Conservation (phyloP, 2,888 invertebrate genomes). For the Eupithecia subfuscata region DNA sequence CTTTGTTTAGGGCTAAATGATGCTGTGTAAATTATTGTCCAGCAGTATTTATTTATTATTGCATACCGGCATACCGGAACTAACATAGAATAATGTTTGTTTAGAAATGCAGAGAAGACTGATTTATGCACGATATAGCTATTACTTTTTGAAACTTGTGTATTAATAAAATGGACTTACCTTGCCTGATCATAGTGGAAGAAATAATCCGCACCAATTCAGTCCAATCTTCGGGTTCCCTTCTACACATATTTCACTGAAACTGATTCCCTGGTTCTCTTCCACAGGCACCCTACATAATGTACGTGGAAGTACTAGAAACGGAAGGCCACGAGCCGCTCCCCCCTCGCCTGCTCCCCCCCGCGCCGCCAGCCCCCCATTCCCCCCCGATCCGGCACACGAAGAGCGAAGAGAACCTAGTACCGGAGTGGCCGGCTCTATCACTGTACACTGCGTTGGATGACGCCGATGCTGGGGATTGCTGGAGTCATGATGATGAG, state of each 20-base stretch:
- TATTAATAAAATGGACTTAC: neutral
- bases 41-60: too few species aligned
- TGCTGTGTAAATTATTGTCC: too few species aligned
- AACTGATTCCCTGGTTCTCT: neutral
- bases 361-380: conserved; percentile 89
- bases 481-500: conserved; percentile 98
- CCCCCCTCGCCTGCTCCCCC: conserved; percentile 93
- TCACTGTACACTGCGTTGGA: conserved; percentile 73
- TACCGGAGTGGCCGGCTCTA: conserved; percentile 82
- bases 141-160: neutral
- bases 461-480: conserved; percentile 85
- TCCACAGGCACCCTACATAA: conserved; percentile 94
- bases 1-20: too few species aligned
- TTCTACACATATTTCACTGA: neutral
- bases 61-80: too few species aligned
- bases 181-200: neutral
- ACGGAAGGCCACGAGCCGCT: conserved; percentile 89
- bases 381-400: conserved; percentile 92
- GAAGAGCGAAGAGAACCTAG: conserved; percentile 96
- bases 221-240: neutral
- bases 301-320: conserved; percentile 98
- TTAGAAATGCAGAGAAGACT: too few species aligned
- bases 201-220: neutral
- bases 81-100: too few species aligned
- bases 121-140: neutral